Evolutionary conservation across 2,888 invertebrate species (phyloP).

Genomic region (Thecocarcelia acutangulata): DNA sequence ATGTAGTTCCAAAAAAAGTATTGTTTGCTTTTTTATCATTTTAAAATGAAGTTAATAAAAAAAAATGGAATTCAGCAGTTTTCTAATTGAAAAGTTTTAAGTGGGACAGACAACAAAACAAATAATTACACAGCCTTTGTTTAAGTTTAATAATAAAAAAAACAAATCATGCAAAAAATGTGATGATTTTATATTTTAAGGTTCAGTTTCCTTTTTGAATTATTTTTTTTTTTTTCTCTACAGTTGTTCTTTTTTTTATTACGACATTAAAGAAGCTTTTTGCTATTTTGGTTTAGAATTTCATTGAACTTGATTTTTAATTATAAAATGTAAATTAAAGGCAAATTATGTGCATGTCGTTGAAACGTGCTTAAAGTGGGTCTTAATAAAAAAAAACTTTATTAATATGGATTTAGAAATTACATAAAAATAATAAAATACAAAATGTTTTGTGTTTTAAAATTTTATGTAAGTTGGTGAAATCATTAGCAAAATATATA

Average conservation of each 20-base stretch:
- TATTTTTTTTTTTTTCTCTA: neutral
- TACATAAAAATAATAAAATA: neutral
- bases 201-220: neutral
- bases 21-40: no score
- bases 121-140: conserved; percentile 6
- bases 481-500: no score
- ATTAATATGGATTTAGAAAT: neutral
- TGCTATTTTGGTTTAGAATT: conserved; percentile 36
- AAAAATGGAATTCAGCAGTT: no score
- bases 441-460: neutral
- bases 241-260: no score
- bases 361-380: conserved; percentile 22
- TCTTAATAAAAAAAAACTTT: neutral
- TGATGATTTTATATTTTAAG: conserved; percentile 33
- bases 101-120: no score
- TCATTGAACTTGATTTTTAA: conserved; percentile 48
- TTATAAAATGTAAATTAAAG: conserved; percentile 15
- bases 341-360: conserved; percentile 29
- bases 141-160: no score
- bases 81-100: no score
- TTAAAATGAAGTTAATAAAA: no score
- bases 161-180: no score
- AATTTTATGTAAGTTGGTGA: neutral
- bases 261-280: conserved; percentile 21
- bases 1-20: no score